These are phyloP conservation scores for Sinelater perroti DNA, from an alignment of 2,888 invertebrate genomes.

Conservation along the genomic window DNA sequence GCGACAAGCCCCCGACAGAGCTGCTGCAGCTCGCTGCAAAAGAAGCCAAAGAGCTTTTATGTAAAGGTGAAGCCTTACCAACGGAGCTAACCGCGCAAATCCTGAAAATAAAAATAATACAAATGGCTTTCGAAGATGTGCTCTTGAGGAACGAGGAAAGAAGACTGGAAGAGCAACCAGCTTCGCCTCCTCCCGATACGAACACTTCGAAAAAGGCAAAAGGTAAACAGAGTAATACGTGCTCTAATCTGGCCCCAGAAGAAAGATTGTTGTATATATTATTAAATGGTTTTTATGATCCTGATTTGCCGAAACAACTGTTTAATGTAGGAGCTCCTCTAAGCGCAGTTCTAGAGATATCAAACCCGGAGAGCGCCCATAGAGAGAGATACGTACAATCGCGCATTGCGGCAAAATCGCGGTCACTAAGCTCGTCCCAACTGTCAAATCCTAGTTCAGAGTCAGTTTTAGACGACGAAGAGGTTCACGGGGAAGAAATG, in stretches of 20 bases:
- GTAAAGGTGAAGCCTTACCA: not conserved
- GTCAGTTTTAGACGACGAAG: not conserved
- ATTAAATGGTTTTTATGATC: slow-evolving; percentile 8
- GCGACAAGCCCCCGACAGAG: not conserved
- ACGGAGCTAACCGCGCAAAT: not conserved
- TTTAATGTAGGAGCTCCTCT: not conserved
- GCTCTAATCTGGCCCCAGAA: not conserved
- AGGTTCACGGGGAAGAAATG: not conserved
- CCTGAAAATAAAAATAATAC: slow-evolving; percentile 1
- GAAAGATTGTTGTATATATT: slow-evolving; percentile 8
- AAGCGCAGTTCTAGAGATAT: slow-evolving; percentile 6
- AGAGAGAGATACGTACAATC: not conserved
- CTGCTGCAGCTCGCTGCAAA: not conserved
- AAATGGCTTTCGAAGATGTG: not conserved
- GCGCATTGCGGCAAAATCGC: too few relatives aligned
- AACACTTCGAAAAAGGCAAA: not conserved
- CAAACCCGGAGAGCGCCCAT: not conserved
- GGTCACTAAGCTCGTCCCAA: too few relatives aligned
- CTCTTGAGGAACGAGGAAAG: not conserved
- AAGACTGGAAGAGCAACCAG: not conserved
- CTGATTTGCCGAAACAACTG: not conserved
- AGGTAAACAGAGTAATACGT: not conserved
- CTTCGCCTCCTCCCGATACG: not conserved
- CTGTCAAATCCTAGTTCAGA: not conserved
- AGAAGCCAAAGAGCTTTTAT: not conserved